These are phyloP conservation scores for Xestia ashworthii DNA, from an alignment of 2,888 invertebrate species.

Conservation along the genomic window DNA sequence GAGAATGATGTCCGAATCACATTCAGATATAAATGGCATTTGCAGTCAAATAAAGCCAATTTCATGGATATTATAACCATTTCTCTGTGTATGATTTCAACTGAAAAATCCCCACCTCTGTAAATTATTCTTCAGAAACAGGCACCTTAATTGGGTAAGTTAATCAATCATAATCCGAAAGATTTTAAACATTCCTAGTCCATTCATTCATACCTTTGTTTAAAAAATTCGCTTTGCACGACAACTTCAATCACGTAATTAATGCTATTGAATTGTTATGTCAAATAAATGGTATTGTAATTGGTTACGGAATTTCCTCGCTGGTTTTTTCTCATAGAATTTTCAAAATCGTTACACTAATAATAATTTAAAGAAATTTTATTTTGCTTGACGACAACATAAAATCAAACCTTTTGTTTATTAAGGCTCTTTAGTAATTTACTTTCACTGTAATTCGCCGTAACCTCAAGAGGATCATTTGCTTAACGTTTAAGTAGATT, in stretches of 20 bases:
- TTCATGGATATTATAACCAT: neutral
- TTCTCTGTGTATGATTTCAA: neutral
- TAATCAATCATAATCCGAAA: neutral
- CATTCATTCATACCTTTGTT: neutral
- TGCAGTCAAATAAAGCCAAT: neutral
- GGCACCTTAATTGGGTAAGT: neutral
- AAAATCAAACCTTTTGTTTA: constrained; percentile 13
- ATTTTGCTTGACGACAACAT: constrained; percentile 9
- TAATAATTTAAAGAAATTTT: neutral
- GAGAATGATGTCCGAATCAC: neutral
- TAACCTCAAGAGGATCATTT: constrained; percentile 33
- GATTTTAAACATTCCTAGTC: neutral
- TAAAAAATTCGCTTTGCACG: neutral
- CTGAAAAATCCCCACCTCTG: neutral
- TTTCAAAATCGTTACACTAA: neutral
- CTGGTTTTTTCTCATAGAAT: neutral
- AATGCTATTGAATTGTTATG: neutral
- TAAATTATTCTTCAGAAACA: neutral
- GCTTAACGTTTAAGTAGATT: constrained; percentile 39
- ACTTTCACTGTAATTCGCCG: constrained; percentile 10
- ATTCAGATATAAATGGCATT: neutral
- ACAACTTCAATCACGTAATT: neutral
- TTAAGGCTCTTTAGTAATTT: constrained; percentile 14
- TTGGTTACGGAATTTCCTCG: neutral
- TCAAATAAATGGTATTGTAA: neutral